Evolutionary conservation across 2,113 vertebrate species (phyloP).

Genomic region (Sporophila hypoxantha): DNA sequence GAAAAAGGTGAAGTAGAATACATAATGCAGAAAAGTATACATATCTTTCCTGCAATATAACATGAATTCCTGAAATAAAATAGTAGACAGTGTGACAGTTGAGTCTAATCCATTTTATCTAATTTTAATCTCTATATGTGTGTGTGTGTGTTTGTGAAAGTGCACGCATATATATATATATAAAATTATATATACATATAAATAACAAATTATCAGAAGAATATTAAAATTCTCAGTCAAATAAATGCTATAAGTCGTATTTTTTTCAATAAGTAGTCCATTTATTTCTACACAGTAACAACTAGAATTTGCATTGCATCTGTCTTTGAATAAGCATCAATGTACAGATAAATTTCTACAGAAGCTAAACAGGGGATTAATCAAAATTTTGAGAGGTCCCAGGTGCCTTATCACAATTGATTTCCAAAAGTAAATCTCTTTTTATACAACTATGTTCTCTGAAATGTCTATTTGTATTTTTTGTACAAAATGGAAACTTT

Average conservation of each 20-base stretch:
- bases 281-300: background rate
- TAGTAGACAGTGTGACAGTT: background rate
- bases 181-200: background rate
- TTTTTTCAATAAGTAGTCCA: background rate
- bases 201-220: background rate
- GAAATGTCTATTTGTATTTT: background rate
- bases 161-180: background rate
- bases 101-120: background rate
- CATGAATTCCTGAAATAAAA: background rate
- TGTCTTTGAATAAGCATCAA: background rate
- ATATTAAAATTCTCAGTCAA: background rate
- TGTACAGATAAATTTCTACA: background rate
- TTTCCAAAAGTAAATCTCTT: background rate
- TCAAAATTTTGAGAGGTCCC: background rate
- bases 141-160: background rate
- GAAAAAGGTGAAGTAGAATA: background rate
- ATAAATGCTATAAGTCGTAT: background rate
- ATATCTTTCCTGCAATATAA: background rate
- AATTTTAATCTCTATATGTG: background rate
- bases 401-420: background rate
- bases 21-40: background rate
- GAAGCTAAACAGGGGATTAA: background rate
- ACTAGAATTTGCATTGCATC: fast-evolving
- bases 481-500: background rate
- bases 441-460: background rate